Evolutionary conservation across 2,113 vertebrate genomes (phyloP), one percentile per base, ranked within the genome.

Genomic region (Nymphicus hollandicus): DNA sequence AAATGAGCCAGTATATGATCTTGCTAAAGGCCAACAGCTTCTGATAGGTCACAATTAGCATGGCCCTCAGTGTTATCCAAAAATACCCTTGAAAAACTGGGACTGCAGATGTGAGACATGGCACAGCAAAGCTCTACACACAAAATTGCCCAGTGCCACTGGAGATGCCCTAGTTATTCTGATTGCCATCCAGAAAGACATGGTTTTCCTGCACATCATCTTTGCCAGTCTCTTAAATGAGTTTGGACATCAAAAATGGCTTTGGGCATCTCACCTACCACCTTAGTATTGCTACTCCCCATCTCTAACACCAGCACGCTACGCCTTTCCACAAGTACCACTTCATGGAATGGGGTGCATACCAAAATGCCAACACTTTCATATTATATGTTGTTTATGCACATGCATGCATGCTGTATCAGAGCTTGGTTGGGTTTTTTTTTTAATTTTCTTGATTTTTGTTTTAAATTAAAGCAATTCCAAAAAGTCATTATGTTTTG

Each of bases 401-500:
- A 76, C 24, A 31, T 10, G 25, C 5, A 46, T 29, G 6, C 12
- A 52, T 1, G 1, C 6, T 70, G 2, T 24, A 77, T 39, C 19
- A 69, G 37, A 28, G 24, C 9, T 52, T 25, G 11, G 20, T 11
- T 53, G 33, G 33, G 8, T 29, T 35, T 56, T 22, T 53, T 87
- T n/a, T 58, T 43, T 7, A 81, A 73, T 77, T 85, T 56, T 61
- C 22, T 68, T 73, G 22, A 5, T 28, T 70, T 91, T 93, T 56
- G n/a, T 18, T 49, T 78, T 72, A 88, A 96, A 86, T n/a, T 44
- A 85, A 81, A 96, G 46, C 27, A 76, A 84, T 86, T 73, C 71
- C 29, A 80, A 88, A 95, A 79, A 69, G 7, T 65, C 35, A 69
- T 86, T 71, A 35, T 81, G 35, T 79, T 95, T 93, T 85, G 50